Conservation (phyloP, 2,113 vertebrate genomes). For the Alligator mississippiensis region DNA sequence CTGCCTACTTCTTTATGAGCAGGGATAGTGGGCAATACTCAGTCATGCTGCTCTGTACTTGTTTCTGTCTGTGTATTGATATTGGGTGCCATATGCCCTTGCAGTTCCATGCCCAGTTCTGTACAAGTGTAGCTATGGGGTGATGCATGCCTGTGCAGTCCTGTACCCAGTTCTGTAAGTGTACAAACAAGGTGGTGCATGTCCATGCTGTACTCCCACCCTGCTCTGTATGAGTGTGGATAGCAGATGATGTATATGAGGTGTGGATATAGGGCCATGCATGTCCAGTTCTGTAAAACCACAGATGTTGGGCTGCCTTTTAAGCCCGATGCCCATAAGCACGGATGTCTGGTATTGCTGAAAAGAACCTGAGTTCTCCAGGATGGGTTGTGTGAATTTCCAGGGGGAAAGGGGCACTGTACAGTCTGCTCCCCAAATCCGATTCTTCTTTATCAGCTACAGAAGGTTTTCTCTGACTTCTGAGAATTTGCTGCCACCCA, state of each 20-base stretch:
- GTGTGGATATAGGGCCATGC: neutral
- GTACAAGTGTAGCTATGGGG: neutral
- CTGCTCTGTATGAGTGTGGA: neutral
- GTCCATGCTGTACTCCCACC: neutral
- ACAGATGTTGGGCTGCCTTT: neutral
- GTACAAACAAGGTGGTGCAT: neutral
- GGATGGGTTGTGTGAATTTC: neutral
- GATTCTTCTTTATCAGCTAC: neutral
- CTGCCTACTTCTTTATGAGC: neutral
- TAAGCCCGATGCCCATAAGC: neutral
- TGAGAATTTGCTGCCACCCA: neutral
- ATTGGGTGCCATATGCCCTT: neutral
- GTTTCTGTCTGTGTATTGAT: neutral
- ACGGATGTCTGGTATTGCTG: neutral
- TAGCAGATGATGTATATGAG: neutral
- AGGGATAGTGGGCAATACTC: neutral
- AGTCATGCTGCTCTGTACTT: neutral
- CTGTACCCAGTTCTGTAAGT: neutral
- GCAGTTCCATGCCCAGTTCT: neutral
- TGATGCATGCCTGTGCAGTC: slow-evolving; percentile 46
- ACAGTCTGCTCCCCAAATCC: neutral
- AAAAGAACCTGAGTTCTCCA: neutral
- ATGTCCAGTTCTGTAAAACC: neutral
- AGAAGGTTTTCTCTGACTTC: neutral
- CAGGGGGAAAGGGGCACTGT: neutral